Conservation (phyloP, 1,140 invertebrate species). For the Hylaeus volcanicus region DNA sequence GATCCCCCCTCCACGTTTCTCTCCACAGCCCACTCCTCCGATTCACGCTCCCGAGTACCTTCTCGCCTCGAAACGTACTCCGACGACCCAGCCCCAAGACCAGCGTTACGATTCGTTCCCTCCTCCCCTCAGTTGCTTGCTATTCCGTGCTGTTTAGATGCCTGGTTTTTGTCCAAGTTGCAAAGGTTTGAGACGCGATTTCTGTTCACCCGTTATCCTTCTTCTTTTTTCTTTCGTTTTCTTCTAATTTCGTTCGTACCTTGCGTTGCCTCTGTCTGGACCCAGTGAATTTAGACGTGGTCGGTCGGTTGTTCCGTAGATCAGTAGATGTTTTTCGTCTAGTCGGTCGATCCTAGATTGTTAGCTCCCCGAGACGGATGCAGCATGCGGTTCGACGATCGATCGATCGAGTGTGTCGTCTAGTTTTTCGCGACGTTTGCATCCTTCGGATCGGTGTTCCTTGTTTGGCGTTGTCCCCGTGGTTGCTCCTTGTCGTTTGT, state of each 20-base stretch:
- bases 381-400: slow-evolving; percentile 20
- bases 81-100: slow-evolving; percentile 8
- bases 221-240: slow-evolving; percentile 2
- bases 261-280: background rate
- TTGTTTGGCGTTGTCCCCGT: background rate
- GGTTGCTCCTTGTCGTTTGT: background rate
- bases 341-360: background rate
- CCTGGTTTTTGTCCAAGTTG: slow-evolving; percentile 60
- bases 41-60: background rate
- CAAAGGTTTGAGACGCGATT: slow-evolving; percentile 6
- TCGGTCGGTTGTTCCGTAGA: background rate
- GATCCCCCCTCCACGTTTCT: slow-evolving; percentile 46
- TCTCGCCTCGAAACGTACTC: background rate
- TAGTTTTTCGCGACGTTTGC: background rate
- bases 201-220: no score
- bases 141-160: slow-evolving; percentile 58
- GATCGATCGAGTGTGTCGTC: background rate
- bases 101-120: slow-evolving; percentile 47
- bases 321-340: background rate
- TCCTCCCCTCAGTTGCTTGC: slow-evolving; percentile 34
- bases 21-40: background rate
- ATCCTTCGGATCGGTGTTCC: background rate
- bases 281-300: background rate
- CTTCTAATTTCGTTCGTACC: background rate
- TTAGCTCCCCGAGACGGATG: background rate